Evolutionary conservation across 2,888 invertebrate genomes (phyloP).

Genomic region (Ophioninae sp.): DNA sequence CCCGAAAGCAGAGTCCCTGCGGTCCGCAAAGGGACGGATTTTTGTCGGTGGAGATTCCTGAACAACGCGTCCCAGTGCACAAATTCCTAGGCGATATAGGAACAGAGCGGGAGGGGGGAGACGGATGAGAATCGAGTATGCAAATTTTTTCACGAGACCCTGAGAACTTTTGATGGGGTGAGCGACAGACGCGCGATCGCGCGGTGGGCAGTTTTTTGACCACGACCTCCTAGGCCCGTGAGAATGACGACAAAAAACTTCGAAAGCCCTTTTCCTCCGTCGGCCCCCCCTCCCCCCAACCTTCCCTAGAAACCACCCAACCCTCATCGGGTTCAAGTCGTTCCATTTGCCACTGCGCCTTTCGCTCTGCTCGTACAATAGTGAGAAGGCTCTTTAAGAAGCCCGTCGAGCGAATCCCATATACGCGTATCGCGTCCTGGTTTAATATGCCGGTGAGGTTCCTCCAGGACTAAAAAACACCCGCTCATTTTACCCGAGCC

Average conservation of each 20-base stretch:
- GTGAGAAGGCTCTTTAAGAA: slow-evolving; percentile 36
- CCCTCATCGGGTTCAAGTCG: slow-evolving; percentile 12
- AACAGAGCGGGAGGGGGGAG: slow-evolving; percentile 54
- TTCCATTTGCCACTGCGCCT: slow-evolving; percentile 1
- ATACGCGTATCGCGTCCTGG: slow-evolving; percentile 50
- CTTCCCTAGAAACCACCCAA: not conserved
- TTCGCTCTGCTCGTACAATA: not conserved
- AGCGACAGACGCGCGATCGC: slow-evolving; percentile 48
- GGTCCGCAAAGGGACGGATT: slow-evolving; percentile 15
- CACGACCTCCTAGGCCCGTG: slow-evolving; percentile 71
- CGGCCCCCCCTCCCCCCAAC: slow-evolving; percentile 25
- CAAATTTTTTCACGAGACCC: slow-evolving; percentile 66
- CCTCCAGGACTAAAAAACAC: slow-evolving; percentile 50
- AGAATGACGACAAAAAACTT: slow-evolving; percentile 69
- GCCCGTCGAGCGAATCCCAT: slow-evolving; percentile 49
- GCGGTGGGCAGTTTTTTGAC: slow-evolving; percentile 71
- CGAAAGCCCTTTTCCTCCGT: slow-evolving; percentile 49
- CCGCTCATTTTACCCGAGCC: slow-evolving; percentile 50
- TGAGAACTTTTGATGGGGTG: slow-evolving; percentile 66
- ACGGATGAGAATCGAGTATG: slow-evolving; percentile 63
- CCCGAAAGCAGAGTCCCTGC: slow-evolving; percentile 43
- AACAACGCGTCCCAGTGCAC: not conserved
- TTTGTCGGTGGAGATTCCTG: not conserved
- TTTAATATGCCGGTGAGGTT: slow-evolving; percentile 60
- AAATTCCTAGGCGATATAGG: slow-evolving; percentile 51